Percentiles rank a stretch among this genome's conserved stretches.
Evolutionary conservation across 1,140 invertebrate genomes (phyloP).

Genomic region (Diabrotica undecimpunctata): DNA sequence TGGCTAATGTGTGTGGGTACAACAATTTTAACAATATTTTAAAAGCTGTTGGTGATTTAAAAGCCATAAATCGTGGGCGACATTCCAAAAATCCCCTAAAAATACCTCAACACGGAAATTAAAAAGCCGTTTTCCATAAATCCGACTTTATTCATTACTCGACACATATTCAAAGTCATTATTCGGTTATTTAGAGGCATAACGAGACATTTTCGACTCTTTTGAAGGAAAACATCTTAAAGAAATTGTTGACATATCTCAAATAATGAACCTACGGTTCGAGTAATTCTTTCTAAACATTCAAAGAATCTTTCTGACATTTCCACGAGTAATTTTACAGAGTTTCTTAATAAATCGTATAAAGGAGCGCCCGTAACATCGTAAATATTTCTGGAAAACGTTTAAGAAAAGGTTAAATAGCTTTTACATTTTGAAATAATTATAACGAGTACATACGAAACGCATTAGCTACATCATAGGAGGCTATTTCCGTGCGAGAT

Average conservation of each 20-base stretch:
- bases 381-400: conserved; percentile 1
- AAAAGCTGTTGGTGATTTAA: too few relatives aligned
- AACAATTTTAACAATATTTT: too few relatives aligned
- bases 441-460: background rate
- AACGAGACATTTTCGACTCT: background rate
- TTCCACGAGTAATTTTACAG: conserved; percentile 1
- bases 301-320: conserved; percentile 2
- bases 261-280: background rate
- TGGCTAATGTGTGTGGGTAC: too few relatives aligned
- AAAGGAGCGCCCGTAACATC: background rate
- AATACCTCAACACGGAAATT: too few relatives aligned
- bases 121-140: background rate
- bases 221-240: conserved; percentile 2
- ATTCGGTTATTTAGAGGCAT: conserved; percentile 1
- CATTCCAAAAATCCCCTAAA: too few relatives aligned
- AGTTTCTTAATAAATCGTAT: background rate
- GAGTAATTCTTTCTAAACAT: background rate
- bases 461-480: background rate
- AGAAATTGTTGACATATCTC: background rate
- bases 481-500: too few relatives aligned
- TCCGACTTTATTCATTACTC: background rate
- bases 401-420: conserved; percentile 1
- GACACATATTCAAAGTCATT: conserved; percentile 3
- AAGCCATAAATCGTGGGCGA: too few relatives aligned
- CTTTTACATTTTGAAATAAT: background rate